phyloP scores from a whole-genome alignment of 2,113 vertebrate genomes.

The Neopipo cinnamomea region DNA sequence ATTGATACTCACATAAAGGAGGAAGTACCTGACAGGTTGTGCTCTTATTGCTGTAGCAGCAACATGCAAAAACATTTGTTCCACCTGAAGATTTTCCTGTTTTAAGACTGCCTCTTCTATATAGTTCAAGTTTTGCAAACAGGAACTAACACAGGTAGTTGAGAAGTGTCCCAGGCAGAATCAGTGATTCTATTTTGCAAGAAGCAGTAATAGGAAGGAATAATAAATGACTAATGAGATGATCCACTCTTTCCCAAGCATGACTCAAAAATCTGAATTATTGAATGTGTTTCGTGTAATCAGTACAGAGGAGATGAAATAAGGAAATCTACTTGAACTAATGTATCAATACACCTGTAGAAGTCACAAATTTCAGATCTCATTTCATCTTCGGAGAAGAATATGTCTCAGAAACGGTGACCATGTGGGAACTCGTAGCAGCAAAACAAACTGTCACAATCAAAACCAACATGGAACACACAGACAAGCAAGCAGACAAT shows the following conservation, averaged over 20 bases:
- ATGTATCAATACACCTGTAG: neutral
- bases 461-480: neutral
- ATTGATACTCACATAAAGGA: neutral
- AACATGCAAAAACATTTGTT: neutral
- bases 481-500: neutral
- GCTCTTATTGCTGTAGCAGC: neutral
- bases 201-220: neutral
- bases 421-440: accelerated
- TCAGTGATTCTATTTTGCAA: neutral
- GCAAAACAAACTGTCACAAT: neutral
- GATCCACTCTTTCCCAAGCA: neutral
- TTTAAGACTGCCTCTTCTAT: neutral
- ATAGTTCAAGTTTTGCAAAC: neutral
- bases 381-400: neutral
- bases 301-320: neutral
- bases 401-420: neutral
- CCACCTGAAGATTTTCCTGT: neutral
- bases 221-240: neutral
- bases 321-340: neutral
- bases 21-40: neutral
- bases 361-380: neutral
- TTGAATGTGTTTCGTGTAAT: neutral
- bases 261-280: neutral
- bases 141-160: neutral
- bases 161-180: neutral